Conservation (phyloP, 2,888 invertebrate genomes). For the Napeogenes sylphis region DNA sequence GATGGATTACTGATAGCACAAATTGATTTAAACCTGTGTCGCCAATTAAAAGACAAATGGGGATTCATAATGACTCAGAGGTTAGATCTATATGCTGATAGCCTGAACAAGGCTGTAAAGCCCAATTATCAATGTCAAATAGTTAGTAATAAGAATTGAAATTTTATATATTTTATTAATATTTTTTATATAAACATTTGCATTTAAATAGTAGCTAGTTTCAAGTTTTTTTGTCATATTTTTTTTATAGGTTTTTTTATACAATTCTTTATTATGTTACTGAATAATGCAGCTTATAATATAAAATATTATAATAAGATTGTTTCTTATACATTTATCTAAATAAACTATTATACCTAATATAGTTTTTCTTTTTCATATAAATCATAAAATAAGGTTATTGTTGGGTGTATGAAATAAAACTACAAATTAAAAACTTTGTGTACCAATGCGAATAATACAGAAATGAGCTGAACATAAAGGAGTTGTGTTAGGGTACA, state of each 20-base stretch:
- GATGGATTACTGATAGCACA: conserved; percentile 94
- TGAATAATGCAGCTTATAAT: too few species aligned
- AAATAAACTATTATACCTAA: background rate
- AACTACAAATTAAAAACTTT: conserved; percentile 68
- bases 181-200: conserved; percentile 3
- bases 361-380: conserved; percentile 8
- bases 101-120: conserved; percentile 71
- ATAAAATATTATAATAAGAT: too few species aligned
- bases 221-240: background rate
- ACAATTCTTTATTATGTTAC: too few species aligned
- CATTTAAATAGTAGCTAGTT: background rate
- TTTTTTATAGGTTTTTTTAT: background rate
- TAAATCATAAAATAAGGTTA: conserved; percentile 8
- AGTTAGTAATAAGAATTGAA: conserved; percentile 26
- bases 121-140: conserved; percentile 58
- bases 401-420: conserved; percentile 43
- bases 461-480: conserved; percentile 73
- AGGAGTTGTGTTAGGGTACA: conserved; percentile 61
- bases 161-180: conserved; percentile 11
- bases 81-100: conserved; percentile 91
- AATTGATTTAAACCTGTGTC: conserved; percentile 94
- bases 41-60: conserved; percentile 97
- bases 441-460: conserved; percentile 74
- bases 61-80: conserved; percentile 98
- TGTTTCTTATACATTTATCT: background rate